Percentiles rank a stretch among this genome's conserved stretches.
Conservation (phyloP, 2,113 vertebrate genomes). For the Antechinus stuartii region DNA sequence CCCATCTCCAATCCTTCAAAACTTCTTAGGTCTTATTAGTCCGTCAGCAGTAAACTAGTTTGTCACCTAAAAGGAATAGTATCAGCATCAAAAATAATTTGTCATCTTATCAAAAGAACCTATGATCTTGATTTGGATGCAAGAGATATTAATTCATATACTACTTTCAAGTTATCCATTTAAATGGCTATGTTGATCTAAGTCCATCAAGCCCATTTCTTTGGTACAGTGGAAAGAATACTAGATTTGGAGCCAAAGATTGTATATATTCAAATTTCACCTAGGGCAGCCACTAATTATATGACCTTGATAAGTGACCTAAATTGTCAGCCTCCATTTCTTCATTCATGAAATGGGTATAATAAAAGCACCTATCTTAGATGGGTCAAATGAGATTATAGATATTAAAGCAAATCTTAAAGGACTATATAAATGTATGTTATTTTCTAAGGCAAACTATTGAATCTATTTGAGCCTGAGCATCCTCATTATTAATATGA, state of each 20-base stretch:
- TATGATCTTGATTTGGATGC: background rate
- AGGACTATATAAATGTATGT: background rate
- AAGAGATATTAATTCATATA: background rate
- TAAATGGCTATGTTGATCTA: background rate
- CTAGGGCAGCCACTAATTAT: background rate
- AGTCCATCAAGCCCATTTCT: background rate
- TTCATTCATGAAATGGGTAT: background rate
- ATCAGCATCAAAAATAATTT: background rate
- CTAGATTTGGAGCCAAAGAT: background rate
- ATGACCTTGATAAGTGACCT: background rate
- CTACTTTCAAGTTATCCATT: background rate
- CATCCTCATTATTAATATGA: background rate
- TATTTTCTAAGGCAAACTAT: background rate
- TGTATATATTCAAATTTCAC: background rate
- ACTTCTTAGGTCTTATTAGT: background rate
- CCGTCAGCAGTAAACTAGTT: constrained; percentile 23
- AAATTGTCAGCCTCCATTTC: background rate
- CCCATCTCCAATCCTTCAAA: background rate
- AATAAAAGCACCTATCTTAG: background rate
- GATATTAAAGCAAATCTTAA: background rate
- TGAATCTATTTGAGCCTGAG: background rate
- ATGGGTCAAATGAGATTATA: background rate
- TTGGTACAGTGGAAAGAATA: background rate
- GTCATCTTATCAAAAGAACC: background rate
- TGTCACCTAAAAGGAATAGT: background rate